Conservation (phyloP, 2,888 invertebrate species). For the Pammene aurita region DNA sequence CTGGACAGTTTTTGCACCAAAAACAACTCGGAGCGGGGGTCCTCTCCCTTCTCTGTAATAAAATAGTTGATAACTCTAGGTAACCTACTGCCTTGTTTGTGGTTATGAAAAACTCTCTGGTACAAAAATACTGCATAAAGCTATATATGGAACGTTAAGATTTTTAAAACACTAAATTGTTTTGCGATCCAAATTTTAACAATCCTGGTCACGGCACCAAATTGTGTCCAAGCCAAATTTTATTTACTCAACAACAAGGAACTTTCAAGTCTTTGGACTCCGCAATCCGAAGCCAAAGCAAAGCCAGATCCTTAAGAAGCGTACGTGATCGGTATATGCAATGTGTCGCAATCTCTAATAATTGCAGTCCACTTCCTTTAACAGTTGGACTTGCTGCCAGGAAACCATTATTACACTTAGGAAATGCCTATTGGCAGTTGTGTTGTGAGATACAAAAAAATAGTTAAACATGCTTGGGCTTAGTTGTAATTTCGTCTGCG, state of each 20-base stretch:
- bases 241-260: conserved; percentile 7
- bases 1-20: no score
- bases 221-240: conserved; percentile 9
- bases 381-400: conserved; percentile 50
- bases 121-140: no score
- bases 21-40: no score
- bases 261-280: conserved; percentile 18
- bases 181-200: neutral
- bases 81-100: no score
- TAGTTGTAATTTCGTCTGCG: no score
- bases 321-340: conserved; percentile 53
- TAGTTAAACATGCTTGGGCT: no score
- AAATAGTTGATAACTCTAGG: no score
- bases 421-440: conserved; percentile 48
- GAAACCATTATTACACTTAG: conserved; percentile 55
- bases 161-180: no score
- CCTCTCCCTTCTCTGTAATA: no score
- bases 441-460: conserved; percentile 17
- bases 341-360: conserved; percentile 50
- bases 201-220: conserved; percentile 18
- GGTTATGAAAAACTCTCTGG: no score
- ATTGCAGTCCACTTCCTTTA: conserved; percentile 51
- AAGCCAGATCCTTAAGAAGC: conserved; percentile 40
- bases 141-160: no score
- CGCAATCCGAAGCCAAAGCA: conserved; percentile 32